phyloP scores from a whole-genome alignment of 2,797 vertebrate genomes.

The Cossypha dichroa region DNA sequence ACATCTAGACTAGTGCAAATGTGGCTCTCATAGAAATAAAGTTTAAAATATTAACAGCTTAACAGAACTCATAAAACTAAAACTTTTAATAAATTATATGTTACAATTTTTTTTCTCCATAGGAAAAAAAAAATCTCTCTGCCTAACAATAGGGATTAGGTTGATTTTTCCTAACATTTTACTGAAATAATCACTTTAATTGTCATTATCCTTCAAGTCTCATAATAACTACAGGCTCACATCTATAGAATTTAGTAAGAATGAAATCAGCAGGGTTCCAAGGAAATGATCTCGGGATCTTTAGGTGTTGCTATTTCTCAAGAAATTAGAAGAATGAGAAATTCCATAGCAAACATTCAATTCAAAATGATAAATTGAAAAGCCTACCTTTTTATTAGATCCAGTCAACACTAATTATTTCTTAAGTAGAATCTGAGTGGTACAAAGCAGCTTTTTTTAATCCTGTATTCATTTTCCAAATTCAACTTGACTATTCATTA shows the following conservation, averaged over 20 bases:
- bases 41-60: background rate
- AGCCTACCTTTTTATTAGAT: background rate
- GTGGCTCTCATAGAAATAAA: background rate
- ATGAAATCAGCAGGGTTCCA: slow-evolving; percentile 16
- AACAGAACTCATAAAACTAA: background rate
- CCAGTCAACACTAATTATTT: slow-evolving; percentile 15
- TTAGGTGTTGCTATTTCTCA: background rate
- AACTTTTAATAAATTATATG: background rate
- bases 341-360: background rate
- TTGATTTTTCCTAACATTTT: slow-evolving; percentile 26
- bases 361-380: background rate
- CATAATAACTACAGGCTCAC: background rate
- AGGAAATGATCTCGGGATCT: background rate
- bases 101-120: background rate
- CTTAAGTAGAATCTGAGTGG: background rate
- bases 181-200: slow-evolving; percentile 37
- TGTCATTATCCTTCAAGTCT: background rate
- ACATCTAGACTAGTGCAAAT: background rate
- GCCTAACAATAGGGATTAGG: background rate
- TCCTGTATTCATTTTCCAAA: background rate
- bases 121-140: background rate
- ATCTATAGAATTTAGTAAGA: slow-evolving; percentile 9
- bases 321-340: background rate
- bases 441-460: background rate
- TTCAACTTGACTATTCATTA: slow-evolving; percentile 9